Evolutionary conservation across 2,888 invertebrate genomes (phyloP).

Genomic region (Magallana nippona): DNA sequence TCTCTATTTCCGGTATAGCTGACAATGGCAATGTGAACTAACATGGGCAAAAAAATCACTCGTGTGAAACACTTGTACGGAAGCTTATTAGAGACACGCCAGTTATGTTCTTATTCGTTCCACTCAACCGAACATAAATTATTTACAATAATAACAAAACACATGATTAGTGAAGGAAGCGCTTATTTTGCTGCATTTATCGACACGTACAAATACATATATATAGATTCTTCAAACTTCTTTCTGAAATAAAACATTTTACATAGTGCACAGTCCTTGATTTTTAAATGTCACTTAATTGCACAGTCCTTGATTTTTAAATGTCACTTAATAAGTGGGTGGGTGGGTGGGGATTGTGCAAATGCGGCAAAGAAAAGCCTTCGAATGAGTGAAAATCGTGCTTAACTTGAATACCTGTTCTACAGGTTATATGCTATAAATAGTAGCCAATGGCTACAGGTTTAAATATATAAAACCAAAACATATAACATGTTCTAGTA

Average conservation of each 20-base stretch:
- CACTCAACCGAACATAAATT: slow-evolving; percentile 3
- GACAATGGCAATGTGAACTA: too few relatives aligned
- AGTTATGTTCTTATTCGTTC: slow-evolving; percentile 26
- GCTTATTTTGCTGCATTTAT: not conserved
- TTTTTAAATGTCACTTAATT: too few relatives aligned
- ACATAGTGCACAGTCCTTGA: too few relatives aligned
- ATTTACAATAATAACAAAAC: slow-evolving; percentile 22
- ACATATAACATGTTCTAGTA: not conserved
- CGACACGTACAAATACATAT: not conserved
- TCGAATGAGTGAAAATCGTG: not conserved
- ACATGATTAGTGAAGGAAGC: slow-evolving; percentile 26
- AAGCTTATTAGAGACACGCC: too few relatives aligned
- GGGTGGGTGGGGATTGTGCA: not conserved
- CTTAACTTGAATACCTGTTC: not conserved
- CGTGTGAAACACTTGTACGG: too few relatives aligned
- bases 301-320: too few relatives aligned
- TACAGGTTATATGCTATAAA: not conserved
- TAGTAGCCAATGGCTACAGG: not conserved
- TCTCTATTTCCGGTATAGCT: too few relatives aligned
- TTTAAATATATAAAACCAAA: not conserved
- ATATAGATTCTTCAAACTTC: too few relatives aligned
- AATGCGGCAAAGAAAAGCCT: not conserved
- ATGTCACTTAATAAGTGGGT: too few relatives aligned
- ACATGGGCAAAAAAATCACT: too few relatives aligned
- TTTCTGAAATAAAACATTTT: too few relatives aligned